Conservation (phyloP, 2,888 invertebrate species). For the Acanthosepion lycidas region DNA sequence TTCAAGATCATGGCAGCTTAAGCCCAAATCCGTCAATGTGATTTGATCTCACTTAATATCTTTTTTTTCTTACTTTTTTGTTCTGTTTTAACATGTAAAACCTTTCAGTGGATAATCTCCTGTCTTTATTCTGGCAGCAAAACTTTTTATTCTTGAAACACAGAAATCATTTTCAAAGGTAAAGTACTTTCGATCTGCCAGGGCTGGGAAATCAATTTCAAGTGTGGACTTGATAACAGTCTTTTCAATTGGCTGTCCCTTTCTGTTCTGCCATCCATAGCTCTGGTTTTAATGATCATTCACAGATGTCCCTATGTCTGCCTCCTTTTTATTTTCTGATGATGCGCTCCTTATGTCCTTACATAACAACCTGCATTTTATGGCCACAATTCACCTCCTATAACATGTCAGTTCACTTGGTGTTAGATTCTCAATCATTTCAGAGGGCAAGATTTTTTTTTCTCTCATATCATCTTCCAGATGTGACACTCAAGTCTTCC, state of each 20-base stretch:
- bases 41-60: conserved; percentile 12
- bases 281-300: neutral
- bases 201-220: neutral
- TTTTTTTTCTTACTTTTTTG: neutral
- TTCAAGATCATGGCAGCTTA: conserved; percentile 16
- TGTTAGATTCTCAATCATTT: conserved; percentile 4
- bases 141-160: neutral
- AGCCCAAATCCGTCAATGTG: conserved; percentile 21
- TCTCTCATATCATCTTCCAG: neutral
- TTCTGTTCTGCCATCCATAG: neutral
- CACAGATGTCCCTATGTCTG: neutral
- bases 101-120: conserved; percentile 14
- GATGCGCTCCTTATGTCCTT: neutral
- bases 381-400: neutral
- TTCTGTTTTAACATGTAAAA: conserved; percentile 21
- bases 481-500: neutral
- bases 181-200: neutral
- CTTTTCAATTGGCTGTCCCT: neutral
- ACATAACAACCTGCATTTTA: conserved; percentile 2
- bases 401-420: neutral
- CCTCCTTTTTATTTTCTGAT: neutral
- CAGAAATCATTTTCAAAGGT: conserved; percentile 33
- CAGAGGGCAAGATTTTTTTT: neutral
- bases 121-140: neutral
- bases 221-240: neutral